phyloP scores from a whole-genome alignment of 2,113 vertebrate species.

The Macheiramphus alcinus region DNA sequence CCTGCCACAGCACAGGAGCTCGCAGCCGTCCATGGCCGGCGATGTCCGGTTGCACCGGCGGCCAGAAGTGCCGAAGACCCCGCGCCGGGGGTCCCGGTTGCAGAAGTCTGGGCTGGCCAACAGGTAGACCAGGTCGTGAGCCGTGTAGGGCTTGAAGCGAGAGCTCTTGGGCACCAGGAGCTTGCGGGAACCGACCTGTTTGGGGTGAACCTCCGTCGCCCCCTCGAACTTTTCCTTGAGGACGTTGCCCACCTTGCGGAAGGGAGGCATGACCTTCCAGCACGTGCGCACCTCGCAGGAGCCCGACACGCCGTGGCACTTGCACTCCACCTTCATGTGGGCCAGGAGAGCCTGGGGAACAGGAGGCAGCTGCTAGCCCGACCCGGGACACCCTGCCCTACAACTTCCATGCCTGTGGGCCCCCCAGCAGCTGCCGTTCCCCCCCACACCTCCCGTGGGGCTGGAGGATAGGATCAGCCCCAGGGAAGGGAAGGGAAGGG shows the following conservation, averaged over 20 bases:
- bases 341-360: conserved; percentile 73
- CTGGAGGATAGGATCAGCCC: too few species aligned
- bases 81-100: conserved; percentile 44
- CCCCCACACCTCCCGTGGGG: too few species aligned
- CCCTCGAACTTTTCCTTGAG: conserved; percentile 80
- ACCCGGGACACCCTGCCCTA: not conserved
- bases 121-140: conserved; percentile 74
- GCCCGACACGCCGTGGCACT: conserved; percentile 75
- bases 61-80: conserved; percentile 71
- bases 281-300: conserved; percentile 77
- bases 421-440: not conserved
- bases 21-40: conserved; percentile 70
- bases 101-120: conserved; percentile 78
- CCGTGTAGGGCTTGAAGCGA: conserved; percentile 73
- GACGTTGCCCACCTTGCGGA: conserved; percentile 65
- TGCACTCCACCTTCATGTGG: conserved; percentile 79
- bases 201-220: conserved; percentile 66
- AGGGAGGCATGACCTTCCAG: conserved; percentile 81
- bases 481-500: too few species aligned
- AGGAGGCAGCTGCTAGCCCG: not conserved
- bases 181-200: not conserved
- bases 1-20: conserved; percentile 76
- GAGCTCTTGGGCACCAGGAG: conserved; percentile 76
- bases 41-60: conserved; percentile 70
- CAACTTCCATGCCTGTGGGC: accelerated